Percentiles rank a stretch among this genome's conserved stretches.
Evolutionary conservation across 2,113 vertebrate genomes (phyloP).

Genomic region (Silurus asotus): DNA sequence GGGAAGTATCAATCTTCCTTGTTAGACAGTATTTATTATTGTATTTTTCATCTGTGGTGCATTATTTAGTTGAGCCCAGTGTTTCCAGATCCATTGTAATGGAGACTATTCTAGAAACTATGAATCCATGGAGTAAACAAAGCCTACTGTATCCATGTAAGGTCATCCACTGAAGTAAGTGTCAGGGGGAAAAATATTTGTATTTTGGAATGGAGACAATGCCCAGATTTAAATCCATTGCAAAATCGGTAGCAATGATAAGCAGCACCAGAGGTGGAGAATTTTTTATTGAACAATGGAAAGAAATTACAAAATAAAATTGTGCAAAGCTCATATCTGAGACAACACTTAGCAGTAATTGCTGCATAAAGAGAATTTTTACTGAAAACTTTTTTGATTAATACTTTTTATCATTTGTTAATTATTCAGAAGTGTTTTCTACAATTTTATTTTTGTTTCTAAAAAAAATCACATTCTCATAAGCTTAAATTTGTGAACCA

Average conservation of each 20-base stretch:
- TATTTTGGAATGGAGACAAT: not conserved
- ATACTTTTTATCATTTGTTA: not conserved
- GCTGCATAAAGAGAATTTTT: not conserved
- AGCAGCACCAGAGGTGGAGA: not conserved
- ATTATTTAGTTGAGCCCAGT: not conserved
- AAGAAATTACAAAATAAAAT: not conserved
- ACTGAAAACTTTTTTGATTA: not conserved
- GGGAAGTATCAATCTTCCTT: not conserved
- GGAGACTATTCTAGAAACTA: too few species aligned
- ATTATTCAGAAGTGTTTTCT: not conserved
- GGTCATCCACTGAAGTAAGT: not conserved
- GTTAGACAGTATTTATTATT: not conserved
- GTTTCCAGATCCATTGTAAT: not conserved
- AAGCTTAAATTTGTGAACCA: not conserved
- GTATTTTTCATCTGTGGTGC: not conserved
- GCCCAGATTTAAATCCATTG: not conserved
- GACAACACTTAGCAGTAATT: not conserved
- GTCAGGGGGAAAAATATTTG: not conserved
- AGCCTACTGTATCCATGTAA: not conserved
- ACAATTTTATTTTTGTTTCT: not conserved
- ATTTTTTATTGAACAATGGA: not conserved
- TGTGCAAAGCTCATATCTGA: not conserved
- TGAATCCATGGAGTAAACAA: not conserved
- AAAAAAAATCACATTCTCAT: not conserved
- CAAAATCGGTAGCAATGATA: not conserved